phyloP scores from a whole-genome alignment of 2,888 invertebrate genomes.

The Adelphocoris suturalis region DNA sequence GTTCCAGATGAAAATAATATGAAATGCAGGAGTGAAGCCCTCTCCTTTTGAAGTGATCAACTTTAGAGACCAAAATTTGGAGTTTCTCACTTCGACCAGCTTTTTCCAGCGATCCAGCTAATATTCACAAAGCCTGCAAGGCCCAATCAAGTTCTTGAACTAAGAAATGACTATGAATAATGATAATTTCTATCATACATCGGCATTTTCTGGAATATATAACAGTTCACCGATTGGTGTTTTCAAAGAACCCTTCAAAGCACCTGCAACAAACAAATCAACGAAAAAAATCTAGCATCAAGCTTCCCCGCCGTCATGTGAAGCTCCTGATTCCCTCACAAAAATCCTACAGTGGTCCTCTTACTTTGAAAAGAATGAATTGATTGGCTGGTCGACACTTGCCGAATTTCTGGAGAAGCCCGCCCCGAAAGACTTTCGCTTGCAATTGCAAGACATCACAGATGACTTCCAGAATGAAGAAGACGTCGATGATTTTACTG shows the following conservation, averaged over 20 bases:
- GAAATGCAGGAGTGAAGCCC: too few relatives aligned
- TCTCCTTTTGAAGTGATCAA: too few relatives aligned
- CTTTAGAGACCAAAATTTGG: too few relatives aligned
- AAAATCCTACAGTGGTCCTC: conserved; percentile 47
- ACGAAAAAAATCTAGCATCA: background rate
- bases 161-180: too few relatives aligned
- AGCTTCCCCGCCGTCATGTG: background rate
- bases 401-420: conserved; percentile 33
- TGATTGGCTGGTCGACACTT: background rate
- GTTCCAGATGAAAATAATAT: too few relatives aligned
- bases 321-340: conserved; percentile 23
- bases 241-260: conserved; percentile 33
- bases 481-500: background rate
- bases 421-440: conserved; percentile 24
- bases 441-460: background rate
- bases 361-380: conserved; percentile 33
- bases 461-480: background rate
- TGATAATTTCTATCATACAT: background rate
- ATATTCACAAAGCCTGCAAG: background rate
- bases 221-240: conserved; percentile 40
- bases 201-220: conserved; percentile 11
- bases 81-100: too few relatives aligned
- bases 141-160: background rate
- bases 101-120: background rate
- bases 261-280: background rate